Conservation (phyloP, 37 sponge, comb jelly and placozoan genomes). For the Theonella swinhoei region DNA sequence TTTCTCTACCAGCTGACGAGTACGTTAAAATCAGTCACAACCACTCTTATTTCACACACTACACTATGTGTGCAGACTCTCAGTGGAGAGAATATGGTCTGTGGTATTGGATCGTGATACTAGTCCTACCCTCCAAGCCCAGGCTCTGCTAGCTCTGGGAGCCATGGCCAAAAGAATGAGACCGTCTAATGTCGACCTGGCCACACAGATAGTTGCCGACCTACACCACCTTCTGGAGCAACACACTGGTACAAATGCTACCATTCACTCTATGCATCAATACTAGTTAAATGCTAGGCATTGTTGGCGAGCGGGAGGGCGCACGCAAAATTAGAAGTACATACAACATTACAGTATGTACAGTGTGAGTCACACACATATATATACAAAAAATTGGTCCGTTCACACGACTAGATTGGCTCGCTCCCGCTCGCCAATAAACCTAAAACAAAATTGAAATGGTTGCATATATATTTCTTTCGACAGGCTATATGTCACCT, state of each 20-base stretch:
- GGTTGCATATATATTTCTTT: no score
- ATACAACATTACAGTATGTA: no score
- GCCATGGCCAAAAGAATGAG: constrained; percentile 29
- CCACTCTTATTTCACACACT: no score
- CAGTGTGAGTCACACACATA: no score
- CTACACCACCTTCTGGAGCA: constrained; percentile 19
- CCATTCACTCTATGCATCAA: background rate
- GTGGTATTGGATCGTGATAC: constrained; percentile 7
- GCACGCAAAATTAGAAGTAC: no score
- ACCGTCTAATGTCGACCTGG: background rate
- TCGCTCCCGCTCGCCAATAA: no score
- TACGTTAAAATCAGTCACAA: background rate
- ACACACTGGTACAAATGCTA: constrained; percentile 1
- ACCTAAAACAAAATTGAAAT: no score
- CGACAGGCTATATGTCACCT: background rate
- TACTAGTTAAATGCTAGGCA: background rate
- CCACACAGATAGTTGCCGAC: constrained; percentile 25
- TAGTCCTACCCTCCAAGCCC: background rate
- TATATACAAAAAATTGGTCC: no score
- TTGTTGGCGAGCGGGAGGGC: no score
- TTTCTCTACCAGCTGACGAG: background rate
- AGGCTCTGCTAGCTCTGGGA: constrained; percentile 56
- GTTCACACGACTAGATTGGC: no score
- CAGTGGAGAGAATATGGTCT: constrained; percentile 2
- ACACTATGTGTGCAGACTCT: no score